phyloP scores from a whole-genome alignment of 2,113 vertebrate species.

The Dryoscopus gambensis region DNA sequence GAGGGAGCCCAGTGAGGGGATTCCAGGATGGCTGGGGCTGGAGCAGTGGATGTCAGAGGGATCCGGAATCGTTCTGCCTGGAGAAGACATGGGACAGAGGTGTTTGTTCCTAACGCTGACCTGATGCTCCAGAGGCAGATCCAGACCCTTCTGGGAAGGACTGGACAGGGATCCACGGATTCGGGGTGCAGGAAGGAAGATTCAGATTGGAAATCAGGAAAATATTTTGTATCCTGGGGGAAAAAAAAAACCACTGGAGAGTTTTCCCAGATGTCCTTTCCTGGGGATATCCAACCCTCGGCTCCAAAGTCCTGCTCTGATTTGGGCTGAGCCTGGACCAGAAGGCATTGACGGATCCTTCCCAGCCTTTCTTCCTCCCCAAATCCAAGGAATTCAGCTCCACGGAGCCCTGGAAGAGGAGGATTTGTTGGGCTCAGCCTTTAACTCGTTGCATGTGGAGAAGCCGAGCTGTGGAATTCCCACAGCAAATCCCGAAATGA shows the following conservation, averaged over 20 bases:
- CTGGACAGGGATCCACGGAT: not conserved
- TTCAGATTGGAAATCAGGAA: not conserved
- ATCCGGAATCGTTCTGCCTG: not conserved
- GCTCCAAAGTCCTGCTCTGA: not conserved
- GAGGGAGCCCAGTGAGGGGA: not conserved
- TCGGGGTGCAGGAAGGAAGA: not conserved
- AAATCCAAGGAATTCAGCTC: not conserved
- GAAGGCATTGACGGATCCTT: not conserved
- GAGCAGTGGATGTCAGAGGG: not conserved
- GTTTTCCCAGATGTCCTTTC: not conserved
- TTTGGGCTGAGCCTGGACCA: not conserved
- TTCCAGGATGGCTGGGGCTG: not conserved
- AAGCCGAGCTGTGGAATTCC: accelerated
- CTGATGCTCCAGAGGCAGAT: not conserved
- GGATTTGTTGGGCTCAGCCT: not conserved
- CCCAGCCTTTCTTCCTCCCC: not conserved
- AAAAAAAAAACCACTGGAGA: not conserved
- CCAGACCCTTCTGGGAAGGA: not conserved
- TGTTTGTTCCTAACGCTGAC: not conserved
- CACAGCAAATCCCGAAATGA: not conserved
- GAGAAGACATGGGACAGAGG: not conserved
- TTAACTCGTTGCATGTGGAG: not conserved
- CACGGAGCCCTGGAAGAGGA: no score
- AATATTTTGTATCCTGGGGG: not conserved
- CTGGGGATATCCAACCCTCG: not conserved